Evolutionary conservation across 2,113 vertebrate species (phyloP).

Genomic region (Ictalurus furcatus): DNA sequence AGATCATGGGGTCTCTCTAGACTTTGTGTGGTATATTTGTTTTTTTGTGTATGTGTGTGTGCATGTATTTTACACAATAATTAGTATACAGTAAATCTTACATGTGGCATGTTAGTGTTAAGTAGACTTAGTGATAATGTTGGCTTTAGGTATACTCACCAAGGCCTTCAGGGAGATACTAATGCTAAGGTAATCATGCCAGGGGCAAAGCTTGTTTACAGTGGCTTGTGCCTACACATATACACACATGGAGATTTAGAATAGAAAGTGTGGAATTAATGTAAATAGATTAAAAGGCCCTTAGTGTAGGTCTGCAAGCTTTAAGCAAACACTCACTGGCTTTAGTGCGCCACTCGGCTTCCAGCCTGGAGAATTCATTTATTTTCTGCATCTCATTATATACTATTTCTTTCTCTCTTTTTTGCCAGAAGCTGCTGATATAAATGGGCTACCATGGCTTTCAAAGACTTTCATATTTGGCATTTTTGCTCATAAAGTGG

Average conservation of each 20-base stretch:
- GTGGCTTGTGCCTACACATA: conserved; percentile 13
- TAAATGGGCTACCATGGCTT: neutral
- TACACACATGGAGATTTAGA: neutral
- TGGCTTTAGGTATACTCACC: neutral
- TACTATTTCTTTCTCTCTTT: neutral
- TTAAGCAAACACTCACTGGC: conserved; percentile 8
- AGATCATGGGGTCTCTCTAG: neutral
- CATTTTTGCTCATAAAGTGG: neutral
- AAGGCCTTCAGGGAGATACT: neutral
- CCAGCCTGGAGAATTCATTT: conserved; percentile 8
- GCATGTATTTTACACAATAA: neutral
- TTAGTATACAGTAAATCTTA: neutral
- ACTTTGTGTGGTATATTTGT: neutral
- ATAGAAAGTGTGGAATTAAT: neutral
- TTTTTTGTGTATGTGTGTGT: neutral
- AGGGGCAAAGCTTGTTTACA: conserved; percentile 2
- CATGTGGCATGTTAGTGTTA: neutral
- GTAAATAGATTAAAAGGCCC: conserved; percentile 17
- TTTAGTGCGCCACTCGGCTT: neutral
- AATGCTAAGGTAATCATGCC: conserved; percentile 10
- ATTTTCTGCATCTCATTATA: conserved; percentile 12
- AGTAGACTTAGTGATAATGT: no score
- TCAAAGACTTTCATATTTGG: neutral
- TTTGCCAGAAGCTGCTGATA: no score
- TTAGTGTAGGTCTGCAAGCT: conserved; percentile 7